phyloP scores from a whole-genome alignment of 2,113 vertebrate genomes.

The Megatriorchis doriae region DNA sequence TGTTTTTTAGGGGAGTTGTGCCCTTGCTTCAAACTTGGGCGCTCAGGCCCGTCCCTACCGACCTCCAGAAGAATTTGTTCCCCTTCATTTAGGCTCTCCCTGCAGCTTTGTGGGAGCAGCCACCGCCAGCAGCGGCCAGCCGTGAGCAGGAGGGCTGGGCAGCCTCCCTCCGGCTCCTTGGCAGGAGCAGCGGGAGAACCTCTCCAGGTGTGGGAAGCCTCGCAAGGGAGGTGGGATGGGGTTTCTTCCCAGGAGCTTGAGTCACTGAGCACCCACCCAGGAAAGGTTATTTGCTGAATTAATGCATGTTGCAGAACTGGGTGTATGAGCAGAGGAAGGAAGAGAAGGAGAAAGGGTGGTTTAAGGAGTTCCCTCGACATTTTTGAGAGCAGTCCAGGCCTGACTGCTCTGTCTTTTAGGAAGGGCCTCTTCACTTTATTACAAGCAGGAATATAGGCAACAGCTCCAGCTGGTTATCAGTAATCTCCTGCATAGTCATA shows the following conservation, averaged over 20 bases:
- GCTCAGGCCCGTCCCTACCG: not conserved
- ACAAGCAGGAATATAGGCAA: not conserved
- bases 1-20: not conserved
- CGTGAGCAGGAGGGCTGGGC: not conserved
- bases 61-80: not conserved
- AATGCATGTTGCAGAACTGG: not conserved
- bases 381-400: conserved; percentile 17
- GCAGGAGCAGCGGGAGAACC: conserved; percentile 17
- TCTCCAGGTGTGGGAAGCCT: conserved; percentile 15
- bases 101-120: not conserved
- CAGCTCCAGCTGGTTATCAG: not conserved
- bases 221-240: not conserved
- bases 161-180: not conserved
- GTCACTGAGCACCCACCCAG: not conserved
- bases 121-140: not conserved
- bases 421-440: conserved; percentile 15
- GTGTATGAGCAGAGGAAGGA: not conserved
- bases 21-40: not conserved
- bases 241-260: not conserved
- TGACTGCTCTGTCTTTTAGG: not conserved
- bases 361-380: not conserved
- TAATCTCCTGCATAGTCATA: conserved; percentile 14
- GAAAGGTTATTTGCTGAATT: not conserved
- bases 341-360: not conserved
- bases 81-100: not conserved